These are phyloP conservation scores for Pyralis farinalis DNA, from an alignment of 2,888 invertebrate species.

Conservation along the genomic window DNA sequence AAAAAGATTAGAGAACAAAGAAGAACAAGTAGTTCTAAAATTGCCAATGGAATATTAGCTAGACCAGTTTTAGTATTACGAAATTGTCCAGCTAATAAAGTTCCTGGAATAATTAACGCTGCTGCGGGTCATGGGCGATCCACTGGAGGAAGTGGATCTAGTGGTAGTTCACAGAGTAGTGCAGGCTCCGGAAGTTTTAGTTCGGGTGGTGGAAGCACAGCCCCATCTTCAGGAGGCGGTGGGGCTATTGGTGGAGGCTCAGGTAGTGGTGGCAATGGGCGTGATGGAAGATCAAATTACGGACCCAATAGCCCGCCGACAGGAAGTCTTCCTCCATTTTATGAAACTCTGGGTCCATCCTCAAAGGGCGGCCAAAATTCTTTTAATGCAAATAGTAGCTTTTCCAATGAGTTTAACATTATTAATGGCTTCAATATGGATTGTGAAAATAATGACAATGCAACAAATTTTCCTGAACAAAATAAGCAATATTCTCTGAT, in stretches of 20 bases:
- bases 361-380: constrained; percentile 88
- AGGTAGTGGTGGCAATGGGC: constrained; percentile 88
- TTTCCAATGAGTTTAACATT: constrained; percentile 85
- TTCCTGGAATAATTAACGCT: constrained; percentile 85
- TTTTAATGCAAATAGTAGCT: constrained; percentile 85
- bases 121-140: constrained; percentile 91
- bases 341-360: constrained; percentile 86
- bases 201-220: constrained; percentile 77
- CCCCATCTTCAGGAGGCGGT: constrained; percentile 82
- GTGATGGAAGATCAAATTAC: constrained; percentile 92
- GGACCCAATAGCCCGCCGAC: constrained; percentile 94
- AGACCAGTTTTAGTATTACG: constrained; percentile 79
- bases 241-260: constrained; percentile 85
- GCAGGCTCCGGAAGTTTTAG: constrained; percentile 76
- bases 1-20: constrained; percentile 85
- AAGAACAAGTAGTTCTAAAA: constrained; percentile 84
- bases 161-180: constrained; percentile 73
- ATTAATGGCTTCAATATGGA: constrained; percentile 88
- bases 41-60: constrained; percentile 78
- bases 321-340: constrained; percentile 93
- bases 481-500: constrained; percentile 89
- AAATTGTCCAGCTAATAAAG: constrained; percentile 77
- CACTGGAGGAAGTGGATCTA: constrained; percentile 79
- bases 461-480: constrained; percentile 72
- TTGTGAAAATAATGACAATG: constrained; percentile 86